Conservation (phyloP, 2,797 vertebrate genomes). For the Enteromius radiatus region DNA sequence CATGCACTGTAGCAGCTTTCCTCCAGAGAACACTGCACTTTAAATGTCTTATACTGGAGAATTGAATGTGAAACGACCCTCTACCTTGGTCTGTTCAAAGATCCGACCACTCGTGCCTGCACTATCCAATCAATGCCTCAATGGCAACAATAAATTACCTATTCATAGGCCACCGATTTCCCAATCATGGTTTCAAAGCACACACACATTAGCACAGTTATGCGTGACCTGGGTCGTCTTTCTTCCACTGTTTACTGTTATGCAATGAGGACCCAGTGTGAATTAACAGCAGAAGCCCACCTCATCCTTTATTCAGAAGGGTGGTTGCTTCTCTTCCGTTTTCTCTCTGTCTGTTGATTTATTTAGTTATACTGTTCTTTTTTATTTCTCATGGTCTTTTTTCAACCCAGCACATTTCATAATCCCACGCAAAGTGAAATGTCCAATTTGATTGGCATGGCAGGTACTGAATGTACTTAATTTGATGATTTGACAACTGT, state of each 20-base stretch:
- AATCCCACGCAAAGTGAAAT: background rate
- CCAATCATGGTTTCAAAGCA: slow-evolving; percentile 58
- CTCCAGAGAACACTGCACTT: background rate
- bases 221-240: background rate
- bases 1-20: slow-evolving; percentile 20
- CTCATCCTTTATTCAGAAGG: slow-evolving; percentile 60
- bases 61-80: slow-evolving; percentile 16
- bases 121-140: slow-evolving; percentile 61
- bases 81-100: slow-evolving; percentile 9
- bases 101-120: slow-evolving; percentile 1
- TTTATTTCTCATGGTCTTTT: slow-evolving; percentile 26
- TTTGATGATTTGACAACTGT: background rate
- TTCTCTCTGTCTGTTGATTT: slow-evolving; percentile 36
- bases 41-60: background rate
- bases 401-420: background rate
- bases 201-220: background rate
- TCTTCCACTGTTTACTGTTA: slow-evolving; percentile 37
- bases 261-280: slow-evolving; percentile 34
- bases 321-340: slow-evolving; percentile 29
- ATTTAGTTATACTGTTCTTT: slow-evolving; percentile 15
- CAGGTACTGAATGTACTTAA: background rate
- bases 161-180: slow-evolving; percentile 66
- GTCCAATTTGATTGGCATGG: background rate
- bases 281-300: slow-evolving; percentile 42
- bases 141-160: slow-evolving; percentile 64